phyloP scores from a whole-genome alignment of 1,140 invertebrate species.

The Eufriesea mexicana region DNA sequence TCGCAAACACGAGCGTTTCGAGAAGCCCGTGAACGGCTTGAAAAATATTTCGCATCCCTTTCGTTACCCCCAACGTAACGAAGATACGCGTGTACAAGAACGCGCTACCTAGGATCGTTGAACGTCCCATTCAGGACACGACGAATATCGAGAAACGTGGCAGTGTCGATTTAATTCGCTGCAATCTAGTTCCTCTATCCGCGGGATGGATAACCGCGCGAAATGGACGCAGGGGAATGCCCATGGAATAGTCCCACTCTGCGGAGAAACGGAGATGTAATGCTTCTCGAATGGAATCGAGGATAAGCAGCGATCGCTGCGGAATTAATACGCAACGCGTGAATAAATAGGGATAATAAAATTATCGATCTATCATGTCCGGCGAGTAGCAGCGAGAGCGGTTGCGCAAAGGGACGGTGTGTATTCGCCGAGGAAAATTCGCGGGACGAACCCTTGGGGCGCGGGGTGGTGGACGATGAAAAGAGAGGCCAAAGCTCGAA shows the following conservation, averaged over 20 bases:
- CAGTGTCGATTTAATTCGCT: neutral
- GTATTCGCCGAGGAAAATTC: neutral
- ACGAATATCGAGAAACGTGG: neutral
- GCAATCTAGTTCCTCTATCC: neutral
- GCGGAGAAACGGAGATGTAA: neutral
- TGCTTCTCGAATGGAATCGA: neutral
- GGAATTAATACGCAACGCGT: neutral
- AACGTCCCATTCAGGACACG: too few species aligned
- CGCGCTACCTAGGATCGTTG: too few species aligned
- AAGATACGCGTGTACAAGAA: neutral
- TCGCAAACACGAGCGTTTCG: neutral
- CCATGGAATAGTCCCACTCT: neutral
- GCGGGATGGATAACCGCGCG: neutral
- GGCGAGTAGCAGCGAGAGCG: too few species aligned
- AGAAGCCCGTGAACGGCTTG: neutral
- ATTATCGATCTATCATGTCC: too few species aligned
- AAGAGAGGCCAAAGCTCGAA: neutral
- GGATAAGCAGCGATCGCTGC: neutral
- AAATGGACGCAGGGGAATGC: neutral
- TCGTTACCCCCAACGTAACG: neutral
- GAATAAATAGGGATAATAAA: too few species aligned
- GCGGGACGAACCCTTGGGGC: neutral
- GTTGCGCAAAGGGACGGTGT: too few species aligned
- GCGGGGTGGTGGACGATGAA: neutral
- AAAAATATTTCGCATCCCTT: conserved; percentile 26